These are phyloP conservation scores for Charaxes varanes DNA, from an alignment of 1,140 invertebrate genomes.

Conservation along the genomic window DNA sequence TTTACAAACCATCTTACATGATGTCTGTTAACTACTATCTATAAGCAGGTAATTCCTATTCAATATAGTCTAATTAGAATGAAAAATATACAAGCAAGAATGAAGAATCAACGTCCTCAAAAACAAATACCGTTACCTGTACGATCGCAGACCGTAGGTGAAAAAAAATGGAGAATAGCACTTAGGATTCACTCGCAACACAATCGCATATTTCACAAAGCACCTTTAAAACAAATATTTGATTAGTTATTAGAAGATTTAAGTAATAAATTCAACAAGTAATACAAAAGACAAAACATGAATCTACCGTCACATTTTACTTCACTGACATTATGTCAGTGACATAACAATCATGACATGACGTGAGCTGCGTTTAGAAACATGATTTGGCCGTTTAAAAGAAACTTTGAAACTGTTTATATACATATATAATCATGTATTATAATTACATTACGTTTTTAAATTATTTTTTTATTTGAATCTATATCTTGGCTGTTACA, in stretches of 20 bases:
- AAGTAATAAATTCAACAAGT: slow-evolving; percentile 63
- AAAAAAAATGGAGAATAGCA: slow-evolving; percentile 23
- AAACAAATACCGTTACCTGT: slow-evolving; percentile 69
- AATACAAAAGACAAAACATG: slow-evolving; percentile 61
- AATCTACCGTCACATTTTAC: slow-evolving; percentile 57
- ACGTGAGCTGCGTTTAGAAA: slow-evolving; percentile 35
- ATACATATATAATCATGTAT: too few relatives aligned
- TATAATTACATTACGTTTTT: too few relatives aligned
- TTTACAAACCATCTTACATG: too few relatives aligned
- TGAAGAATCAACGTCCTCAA: slow-evolving; percentile 56
- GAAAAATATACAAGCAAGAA: too few relatives aligned
- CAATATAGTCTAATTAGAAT: too few relatives aligned
- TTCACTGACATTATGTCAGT: slow-evolving; percentile 35
- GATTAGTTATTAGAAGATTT: slow-evolving; percentile 45
- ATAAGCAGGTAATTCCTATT: too few relatives aligned
- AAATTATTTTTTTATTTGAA: too few relatives aligned
- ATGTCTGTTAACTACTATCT: too few relatives aligned
- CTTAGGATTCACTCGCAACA: slow-evolving; percentile 29
- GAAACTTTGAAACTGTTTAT: too few relatives aligned
- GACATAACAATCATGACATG: too few relatives aligned
- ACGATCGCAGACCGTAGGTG: slow-evolving; percentile 34
- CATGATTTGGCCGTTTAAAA: too few relatives aligned
- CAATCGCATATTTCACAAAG: slow-evolving; percentile 43
- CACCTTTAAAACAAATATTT: slow-evolving; percentile 28
- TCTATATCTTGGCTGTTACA: too few relatives aligned